phyloP scores from a whole-genome alignment of 2,113 vertebrate species.

The Ascaphus truei region DNA sequence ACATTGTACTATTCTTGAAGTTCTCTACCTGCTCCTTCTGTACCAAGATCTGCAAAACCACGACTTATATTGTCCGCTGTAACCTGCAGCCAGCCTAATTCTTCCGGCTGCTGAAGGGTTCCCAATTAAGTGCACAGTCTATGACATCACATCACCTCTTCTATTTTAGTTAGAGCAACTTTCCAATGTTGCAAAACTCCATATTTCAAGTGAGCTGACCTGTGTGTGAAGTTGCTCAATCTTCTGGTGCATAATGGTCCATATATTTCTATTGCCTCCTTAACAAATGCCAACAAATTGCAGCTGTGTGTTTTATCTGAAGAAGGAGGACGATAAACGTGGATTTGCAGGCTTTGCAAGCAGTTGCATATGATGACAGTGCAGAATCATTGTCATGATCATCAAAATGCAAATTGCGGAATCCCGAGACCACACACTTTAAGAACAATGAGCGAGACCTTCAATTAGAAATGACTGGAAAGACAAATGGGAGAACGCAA shows the following conservation, averaged over 20 bases:
- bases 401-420: slow-evolving; percentile 72
- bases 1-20: too few species aligned
- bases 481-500: too few species aligned
- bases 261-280: slow-evolving; percentile 66
- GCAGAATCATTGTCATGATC: slow-evolving; percentile 70
- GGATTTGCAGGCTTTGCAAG: slow-evolving; percentile 66
- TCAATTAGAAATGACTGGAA: too few species aligned
- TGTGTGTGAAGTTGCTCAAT: not conserved
- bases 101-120: not conserved
- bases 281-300: slow-evolving; percentile 80
- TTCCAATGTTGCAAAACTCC: not conserved
- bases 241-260: not conserved
- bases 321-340: slow-evolving; percentile 67
- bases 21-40: too few species aligned
- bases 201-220: too few species aligned
- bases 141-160: not conserved
- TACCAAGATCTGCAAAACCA: too few species aligned
- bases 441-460: too few species aligned
- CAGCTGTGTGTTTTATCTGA: slow-evolving; percentile 69
- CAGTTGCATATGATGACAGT: slow-evolving; percentile 62
- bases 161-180: not conserved
- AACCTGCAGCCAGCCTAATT: not conserved
- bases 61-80: too few species aligned
- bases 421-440: too few species aligned
- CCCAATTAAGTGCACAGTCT: not conserved